Conservation (phyloP, 2,888 invertebrate species). For the Eupithecia vulgata region DNA sequence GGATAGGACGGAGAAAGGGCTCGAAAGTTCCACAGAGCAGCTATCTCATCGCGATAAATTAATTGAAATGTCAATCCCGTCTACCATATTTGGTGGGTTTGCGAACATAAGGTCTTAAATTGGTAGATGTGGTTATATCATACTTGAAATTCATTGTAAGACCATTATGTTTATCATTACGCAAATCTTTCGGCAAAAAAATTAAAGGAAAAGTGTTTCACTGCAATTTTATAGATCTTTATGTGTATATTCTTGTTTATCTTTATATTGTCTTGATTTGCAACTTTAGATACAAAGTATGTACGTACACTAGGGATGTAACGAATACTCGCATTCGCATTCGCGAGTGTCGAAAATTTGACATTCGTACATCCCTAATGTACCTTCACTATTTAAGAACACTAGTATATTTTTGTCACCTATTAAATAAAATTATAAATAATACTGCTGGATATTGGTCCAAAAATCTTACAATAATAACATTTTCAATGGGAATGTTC, state of each 20-base stretch:
- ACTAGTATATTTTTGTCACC: too few relatives aligned
- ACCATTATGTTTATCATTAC: not conserved
- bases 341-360: too few relatives aligned
- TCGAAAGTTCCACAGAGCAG: conserved; percentile 58
- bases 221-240: not conserved
- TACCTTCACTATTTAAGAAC: too few relatives aligned
- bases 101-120: not conserved
- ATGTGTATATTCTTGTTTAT: too few relatives aligned
- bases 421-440: not conserved
- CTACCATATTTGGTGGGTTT: not conserved
- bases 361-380: too few relatives aligned
- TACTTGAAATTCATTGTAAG: not conserved
- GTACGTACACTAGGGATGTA: too few relatives aligned
- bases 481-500: too few relatives aligned
- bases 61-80: conserved; percentile 37
- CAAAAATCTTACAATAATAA: too few relatives aligned
- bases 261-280: too few relatives aligned
- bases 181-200: not conserved
- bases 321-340: too few relatives aligned
- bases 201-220: not conserved
- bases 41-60: conserved; percentile 39
- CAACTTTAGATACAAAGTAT: too few relatives aligned
- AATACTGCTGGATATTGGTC: too few relatives aligned
- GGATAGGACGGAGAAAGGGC: conserved; percentile 68
- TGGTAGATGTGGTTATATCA: conserved; percentile 8